A percentile compares a stretch with the other conserved stretches of the same genome.
These are phyloP conservation scores for Syngnathus rostellatus DNA, from an alignment of 2,797 vertebrate species.

Conservation along the genomic window DNA sequence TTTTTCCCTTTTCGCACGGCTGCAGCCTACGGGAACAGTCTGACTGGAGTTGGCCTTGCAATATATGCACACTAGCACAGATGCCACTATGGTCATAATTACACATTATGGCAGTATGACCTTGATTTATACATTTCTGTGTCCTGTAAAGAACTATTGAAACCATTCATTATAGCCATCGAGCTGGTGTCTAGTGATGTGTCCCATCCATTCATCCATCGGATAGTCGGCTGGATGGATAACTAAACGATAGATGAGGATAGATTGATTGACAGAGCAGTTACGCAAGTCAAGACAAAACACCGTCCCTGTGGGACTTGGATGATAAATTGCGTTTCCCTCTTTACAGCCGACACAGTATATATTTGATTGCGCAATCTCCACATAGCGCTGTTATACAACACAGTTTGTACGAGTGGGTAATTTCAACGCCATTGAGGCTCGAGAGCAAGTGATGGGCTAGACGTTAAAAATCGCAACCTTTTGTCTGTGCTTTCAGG, in stretches of 20 bases:
- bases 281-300: slow-evolving; percentile 5
- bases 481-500: slow-evolving; percentile 4
- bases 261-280: slow-evolving; percentile 1
- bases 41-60: slow-evolving; percentile 34
- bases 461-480: neutral
- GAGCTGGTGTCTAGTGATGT: too few species aligned
- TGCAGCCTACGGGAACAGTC: slow-evolving; percentile 53
- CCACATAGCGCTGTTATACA: neutral
- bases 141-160: neutral
- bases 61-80: slow-evolving; percentile 21
- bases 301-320: neutral
- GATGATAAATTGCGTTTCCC: neutral
- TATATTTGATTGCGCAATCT: neutral
- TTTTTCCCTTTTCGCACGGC: neutral
- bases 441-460: neutral
- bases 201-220: neutral
- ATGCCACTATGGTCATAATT: neutral
- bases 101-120: neutral
- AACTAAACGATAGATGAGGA: neutral
- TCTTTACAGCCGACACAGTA: neutral
- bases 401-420: neutral
- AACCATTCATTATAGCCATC: neutral
- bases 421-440: neutral
- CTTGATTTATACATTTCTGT: neutral
- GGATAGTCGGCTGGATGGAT: too few species aligned